Percentiles rank a stretch among this genome's conserved stretches.
Evolutionary conservation across 2,888 invertebrate species (phyloP).

Genomic region (Agonopterix heracliana): DNA sequence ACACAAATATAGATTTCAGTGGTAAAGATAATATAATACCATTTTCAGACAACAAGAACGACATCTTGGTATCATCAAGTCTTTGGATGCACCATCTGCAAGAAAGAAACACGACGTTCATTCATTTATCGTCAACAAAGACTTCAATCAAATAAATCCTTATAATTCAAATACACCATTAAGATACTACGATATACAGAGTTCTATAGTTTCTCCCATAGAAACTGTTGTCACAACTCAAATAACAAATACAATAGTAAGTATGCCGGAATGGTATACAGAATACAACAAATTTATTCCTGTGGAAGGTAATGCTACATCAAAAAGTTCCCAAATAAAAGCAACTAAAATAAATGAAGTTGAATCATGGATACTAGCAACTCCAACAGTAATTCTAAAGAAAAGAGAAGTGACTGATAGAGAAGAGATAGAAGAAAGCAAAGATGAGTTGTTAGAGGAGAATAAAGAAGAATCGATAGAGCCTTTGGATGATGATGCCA

Average conservation of each 20-base stretch:
- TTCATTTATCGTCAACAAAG: conserved; percentile 59
- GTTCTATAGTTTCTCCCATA: conserved; percentile 31
- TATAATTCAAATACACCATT: conserved; percentile 39
- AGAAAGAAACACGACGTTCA: conserved; percentile 70
- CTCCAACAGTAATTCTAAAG: conserved; percentile 46
- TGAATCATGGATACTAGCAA: conserved; percentile 59
- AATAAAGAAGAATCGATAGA: conserved; percentile 52
- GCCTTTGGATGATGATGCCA: conserved; percentile 52
- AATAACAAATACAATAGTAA: conserved; percentile 6
- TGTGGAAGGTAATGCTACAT: conserved; percentile 1
- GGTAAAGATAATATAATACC: too few relatives aligned
- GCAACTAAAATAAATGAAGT: conserved; percentile 45
- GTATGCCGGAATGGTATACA: conserved; percentile 11
- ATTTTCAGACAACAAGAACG: conserved; percentile 84
- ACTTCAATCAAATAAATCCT: conserved; percentile 35
- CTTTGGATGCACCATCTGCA: conserved; percentile 60
- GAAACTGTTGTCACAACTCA: conserved; percentile 9
- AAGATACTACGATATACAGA: conserved; percentile 47
- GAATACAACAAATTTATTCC: conserved; percentile 14
- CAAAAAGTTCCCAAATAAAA: conserved; percentile 32
- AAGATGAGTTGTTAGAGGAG: conserved; percentile 27
- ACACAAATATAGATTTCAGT: too few relatives aligned
- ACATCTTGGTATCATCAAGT: conserved; percentile 83
- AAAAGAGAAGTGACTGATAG: conserved; percentile 51
- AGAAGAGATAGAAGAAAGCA: conserved; percentile 39